A percentile compares a stretch with the other conserved stretches of the same genome.
phyloP scores from a whole-genome alignment of 2,888 invertebrate genomes.

The Catocala sponsa region DNA sequence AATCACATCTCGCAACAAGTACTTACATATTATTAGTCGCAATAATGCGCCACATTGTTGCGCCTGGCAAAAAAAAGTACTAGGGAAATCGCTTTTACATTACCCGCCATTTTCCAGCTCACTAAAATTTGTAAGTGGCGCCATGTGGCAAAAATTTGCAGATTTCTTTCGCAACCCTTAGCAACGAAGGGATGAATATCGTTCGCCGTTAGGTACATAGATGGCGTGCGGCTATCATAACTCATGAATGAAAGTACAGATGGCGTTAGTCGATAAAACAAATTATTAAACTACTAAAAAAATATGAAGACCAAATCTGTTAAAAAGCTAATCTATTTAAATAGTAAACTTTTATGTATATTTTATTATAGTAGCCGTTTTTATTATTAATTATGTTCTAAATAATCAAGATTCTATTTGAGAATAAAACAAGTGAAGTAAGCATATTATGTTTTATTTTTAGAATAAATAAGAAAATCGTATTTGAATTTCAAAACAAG shows the following conservation, averaged over 20 bases:
- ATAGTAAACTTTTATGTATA: too few species aligned
- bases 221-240: slow-evolving; percentile 65
- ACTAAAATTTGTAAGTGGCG: slow-evolving; percentile 70
- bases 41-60: too few species aligned
- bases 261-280: slow-evolving; percentile 63
- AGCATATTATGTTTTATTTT: too few species aligned
- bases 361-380: too few species aligned
- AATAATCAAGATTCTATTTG: too few species aligned
- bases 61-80: too few species aligned
- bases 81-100: slow-evolving; percentile 17
- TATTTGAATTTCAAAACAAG: slow-evolving; percentile 11
- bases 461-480: not conserved
- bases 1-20: too few species aligned
- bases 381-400: too few species aligned
- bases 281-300: not conserved
- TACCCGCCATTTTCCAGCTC: slow-evolving; percentile 51
- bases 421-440: too few species aligned
- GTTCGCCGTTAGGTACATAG: slow-evolving; percentile 60
- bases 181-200: slow-evolving; percentile 72
- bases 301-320: not conserved
- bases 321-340: too few species aligned
- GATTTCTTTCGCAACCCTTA: slow-evolving; percentile 82
- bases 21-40: too few species aligned
- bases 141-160: slow-evolving; percentile 79
- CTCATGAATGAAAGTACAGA: slow-evolving; percentile 58